Conservation (phyloP, 2,113 vertebrate genomes). For the Zosterops lateralis region DNA sequence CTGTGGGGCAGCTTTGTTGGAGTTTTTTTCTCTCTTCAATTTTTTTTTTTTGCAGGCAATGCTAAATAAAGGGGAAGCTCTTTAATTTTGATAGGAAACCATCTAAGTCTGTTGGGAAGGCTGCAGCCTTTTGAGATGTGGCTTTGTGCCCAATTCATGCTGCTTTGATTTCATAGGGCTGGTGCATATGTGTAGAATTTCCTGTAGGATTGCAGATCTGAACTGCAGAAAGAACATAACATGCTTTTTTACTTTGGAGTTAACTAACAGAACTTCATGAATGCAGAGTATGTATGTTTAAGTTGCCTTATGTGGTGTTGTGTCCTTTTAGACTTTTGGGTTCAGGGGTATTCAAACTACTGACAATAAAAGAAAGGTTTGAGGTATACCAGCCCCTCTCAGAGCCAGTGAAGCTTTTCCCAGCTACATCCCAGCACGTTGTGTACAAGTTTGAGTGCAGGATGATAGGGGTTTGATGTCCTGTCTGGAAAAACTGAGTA, state of each 20-base stretch:
- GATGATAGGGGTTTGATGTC: not conserved
- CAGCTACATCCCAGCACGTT: not conserved
- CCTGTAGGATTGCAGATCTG: not conserved
- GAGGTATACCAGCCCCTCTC: not conserved
- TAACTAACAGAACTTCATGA: not conserved
- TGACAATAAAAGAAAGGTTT: not conserved
- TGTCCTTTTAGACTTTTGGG: not conserved
- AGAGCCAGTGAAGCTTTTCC: not conserved
- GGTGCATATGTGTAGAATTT: not conserved
- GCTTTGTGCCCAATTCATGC: not conserved
- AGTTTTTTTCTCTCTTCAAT: fast-evolving
- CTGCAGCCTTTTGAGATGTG: not conserved
- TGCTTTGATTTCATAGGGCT: not conserved
- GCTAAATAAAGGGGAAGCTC: not conserved
- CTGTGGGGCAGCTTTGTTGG: not conserved
- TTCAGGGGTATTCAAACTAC: not conserved
- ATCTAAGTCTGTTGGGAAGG: not conserved
- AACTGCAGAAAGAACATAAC: not conserved
- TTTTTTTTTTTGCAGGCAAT: not conserved
- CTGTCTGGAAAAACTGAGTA: not conserved
- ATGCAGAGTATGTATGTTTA: not conserved
- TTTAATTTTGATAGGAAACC: not conserved
- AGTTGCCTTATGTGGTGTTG: not conserved
- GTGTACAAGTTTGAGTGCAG: not conserved
- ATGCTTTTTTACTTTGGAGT: not conserved